Conservation (phyloP, 37 sponge, comb jelly and placozoan genomes). For the Petrosia ficiformis region DNA sequence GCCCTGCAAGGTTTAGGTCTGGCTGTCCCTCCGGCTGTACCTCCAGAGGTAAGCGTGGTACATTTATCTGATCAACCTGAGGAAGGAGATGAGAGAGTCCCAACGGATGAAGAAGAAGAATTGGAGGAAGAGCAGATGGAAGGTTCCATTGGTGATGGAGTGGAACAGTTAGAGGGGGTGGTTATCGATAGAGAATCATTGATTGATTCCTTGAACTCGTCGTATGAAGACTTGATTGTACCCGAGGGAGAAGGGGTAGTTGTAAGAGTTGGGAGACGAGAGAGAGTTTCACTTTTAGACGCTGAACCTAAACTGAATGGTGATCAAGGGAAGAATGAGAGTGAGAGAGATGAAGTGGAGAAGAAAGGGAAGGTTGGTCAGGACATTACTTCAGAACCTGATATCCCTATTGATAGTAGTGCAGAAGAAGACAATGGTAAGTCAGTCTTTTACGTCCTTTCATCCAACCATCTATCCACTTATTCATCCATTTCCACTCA, state of each 20-base stretch:
- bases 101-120: constrained; percentile 11
- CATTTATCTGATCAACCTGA: neutral
- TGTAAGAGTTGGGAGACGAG: neutral
- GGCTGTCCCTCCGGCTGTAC: neutral
- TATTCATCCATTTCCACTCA: too few species aligned
- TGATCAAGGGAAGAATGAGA: neutral
- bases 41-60: neutral
- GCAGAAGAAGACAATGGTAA: constrained; percentile 60
- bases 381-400: constrained; percentile 43
- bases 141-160: neutral
- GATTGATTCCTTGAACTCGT: constrained; percentile 4
- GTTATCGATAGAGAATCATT: neutral
- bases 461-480: too few species aligned
- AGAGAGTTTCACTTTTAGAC: neutral
- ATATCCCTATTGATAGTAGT: constrained; percentile 57
- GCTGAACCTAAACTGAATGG: constrained; percentile 9
- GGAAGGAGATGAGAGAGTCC: constrained; percentile 11
- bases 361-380: constrained; percentile 12
- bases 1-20: constrained; percentile 31
- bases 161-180: neutral
- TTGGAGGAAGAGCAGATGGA: constrained; percentile 1
- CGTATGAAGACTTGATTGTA: neutral
- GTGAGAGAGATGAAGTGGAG: too few species aligned
- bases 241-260: constrained; percentile 1
- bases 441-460: too few species aligned